These are phyloP conservation scores for Alosa sapidissima DNA, from an alignment of 2,797 vertebrate genomes.

Conservation along the genomic window DNA sequence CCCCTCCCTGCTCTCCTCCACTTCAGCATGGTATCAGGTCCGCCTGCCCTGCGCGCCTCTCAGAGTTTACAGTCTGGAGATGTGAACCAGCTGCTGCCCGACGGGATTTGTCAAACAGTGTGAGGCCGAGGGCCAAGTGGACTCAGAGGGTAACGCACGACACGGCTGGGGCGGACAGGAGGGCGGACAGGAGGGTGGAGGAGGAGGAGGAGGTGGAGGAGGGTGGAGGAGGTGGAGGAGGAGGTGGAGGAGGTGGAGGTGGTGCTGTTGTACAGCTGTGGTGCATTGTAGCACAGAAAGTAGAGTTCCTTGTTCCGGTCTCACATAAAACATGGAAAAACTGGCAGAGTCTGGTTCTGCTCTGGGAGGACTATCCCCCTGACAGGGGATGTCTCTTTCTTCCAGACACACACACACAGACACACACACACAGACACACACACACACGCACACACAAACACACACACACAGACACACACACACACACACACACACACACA, in stretches of 20 bases:
- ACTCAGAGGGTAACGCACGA: not conserved
- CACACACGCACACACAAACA: not conserved
- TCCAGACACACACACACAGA: not conserved
- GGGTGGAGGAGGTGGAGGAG: not conserved
- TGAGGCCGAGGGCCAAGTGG: not conserved
- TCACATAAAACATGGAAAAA: not conserved
- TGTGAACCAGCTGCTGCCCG: not conserved
- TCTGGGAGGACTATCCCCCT: conserved; percentile 10
- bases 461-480: not conserved
- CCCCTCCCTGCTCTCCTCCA: not conserved
- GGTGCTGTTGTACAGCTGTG: too few relatives aligned
- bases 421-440: not conserved
- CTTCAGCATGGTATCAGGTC: not conserved
- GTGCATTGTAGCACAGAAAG: not conserved
- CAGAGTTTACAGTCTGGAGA: not conserved
- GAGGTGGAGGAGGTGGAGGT: not conserved
- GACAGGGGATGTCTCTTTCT: not conserved
- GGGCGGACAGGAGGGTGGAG: too few relatives aligned
- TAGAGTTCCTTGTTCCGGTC: not conserved
- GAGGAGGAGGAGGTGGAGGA: not conserved
- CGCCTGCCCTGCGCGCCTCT: not conserved
- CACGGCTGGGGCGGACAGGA: not conserved
- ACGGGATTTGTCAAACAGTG: conserved; percentile 4
- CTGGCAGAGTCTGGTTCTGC: not conserved
- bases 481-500: not conserved